phyloP scores from a whole-genome alignment of 2,797 vertebrate genomes.

The Lepidocolaptes lacrymiger region DNA sequence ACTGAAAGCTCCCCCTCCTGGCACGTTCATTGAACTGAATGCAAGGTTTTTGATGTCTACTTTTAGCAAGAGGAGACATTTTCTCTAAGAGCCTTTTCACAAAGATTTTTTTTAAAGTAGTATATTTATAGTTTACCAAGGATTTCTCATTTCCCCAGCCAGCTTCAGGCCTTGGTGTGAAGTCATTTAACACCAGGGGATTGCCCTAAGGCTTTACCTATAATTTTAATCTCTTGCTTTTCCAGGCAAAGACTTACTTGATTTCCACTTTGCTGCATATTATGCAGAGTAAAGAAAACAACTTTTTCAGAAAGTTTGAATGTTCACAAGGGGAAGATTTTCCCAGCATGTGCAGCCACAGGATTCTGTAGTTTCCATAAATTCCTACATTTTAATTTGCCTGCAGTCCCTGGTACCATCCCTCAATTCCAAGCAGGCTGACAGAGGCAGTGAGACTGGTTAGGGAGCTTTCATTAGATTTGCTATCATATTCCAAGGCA shows the following conservation, averaged over 20 bases:
- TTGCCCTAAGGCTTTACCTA: background rate
- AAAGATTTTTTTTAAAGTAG: background rate
- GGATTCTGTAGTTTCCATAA: background rate
- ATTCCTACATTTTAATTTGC: background rate
- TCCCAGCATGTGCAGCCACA: background rate
- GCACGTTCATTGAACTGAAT: slow-evolving; percentile 41
- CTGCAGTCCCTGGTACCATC: background rate
- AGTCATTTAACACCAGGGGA: background rate
- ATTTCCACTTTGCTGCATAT: background rate
- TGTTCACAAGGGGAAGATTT: background rate
- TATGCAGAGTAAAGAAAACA: background rate
- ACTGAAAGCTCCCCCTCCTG: slow-evolving; percentile 60
- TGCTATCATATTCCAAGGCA: background rate
- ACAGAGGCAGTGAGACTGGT: background rate
- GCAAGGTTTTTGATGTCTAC: background rate
- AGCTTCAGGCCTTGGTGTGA: background rate
- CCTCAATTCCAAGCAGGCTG: background rate
- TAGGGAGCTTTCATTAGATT: background rate
- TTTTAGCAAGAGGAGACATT: background rate
- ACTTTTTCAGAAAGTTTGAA: background rate
- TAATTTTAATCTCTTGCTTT: background rate
- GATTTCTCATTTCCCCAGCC: background rate
- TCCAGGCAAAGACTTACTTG: background rate
- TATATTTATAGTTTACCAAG: background rate
- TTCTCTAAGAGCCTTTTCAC: background rate